Percentiles rank a stretch among this genome's conserved stretches.
Evolutionary conservation across 2,888 invertebrate species (phyloP).

Genomic region (Sinhomidia bicolor): DNA sequence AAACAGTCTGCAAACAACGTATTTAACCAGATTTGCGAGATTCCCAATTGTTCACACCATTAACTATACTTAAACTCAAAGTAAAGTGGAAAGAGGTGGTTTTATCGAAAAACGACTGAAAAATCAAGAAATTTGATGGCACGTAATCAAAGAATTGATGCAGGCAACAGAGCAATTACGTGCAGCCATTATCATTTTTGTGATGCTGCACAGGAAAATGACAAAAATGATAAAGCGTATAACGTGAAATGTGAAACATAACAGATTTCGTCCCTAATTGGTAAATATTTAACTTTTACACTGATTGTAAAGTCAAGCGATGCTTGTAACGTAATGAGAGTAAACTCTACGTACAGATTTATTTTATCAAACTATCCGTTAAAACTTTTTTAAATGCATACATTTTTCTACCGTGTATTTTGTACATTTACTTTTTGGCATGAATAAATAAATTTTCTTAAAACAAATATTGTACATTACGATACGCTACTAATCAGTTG

Average conservation of each 20-base stretch:
- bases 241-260: background rate
- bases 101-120: background rate
- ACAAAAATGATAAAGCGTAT: background rate
- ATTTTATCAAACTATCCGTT: background rate
- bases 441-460: slow-evolving; percentile 14
- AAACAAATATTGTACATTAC: background rate
- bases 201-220: background rate
- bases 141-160: background rate
- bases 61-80: background rate
- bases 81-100: too few relatives aligned
- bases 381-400: slow-evolving; percentile 13
- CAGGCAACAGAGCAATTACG: background rate
- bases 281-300: slow-evolving; percentile 43
- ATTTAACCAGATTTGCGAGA: slow-evolving; percentile 35
- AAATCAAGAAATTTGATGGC: background rate
- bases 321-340: background rate
- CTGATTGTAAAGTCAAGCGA: background rate
- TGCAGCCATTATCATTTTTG: background rate
- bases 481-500: background rate
- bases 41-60: slow-evolving; percentile 38
- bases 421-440: background rate
- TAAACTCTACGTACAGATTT: background rate
- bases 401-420: background rate
- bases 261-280: slow-evolving; percentile 16
- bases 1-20: slow-evolving; percentile 18